Percentiles rank a stretch among this genome's conserved stretches.
Conservation (phyloP, 2,888 invertebrate species). For the Gymnoscelis rufifasciata region DNA sequence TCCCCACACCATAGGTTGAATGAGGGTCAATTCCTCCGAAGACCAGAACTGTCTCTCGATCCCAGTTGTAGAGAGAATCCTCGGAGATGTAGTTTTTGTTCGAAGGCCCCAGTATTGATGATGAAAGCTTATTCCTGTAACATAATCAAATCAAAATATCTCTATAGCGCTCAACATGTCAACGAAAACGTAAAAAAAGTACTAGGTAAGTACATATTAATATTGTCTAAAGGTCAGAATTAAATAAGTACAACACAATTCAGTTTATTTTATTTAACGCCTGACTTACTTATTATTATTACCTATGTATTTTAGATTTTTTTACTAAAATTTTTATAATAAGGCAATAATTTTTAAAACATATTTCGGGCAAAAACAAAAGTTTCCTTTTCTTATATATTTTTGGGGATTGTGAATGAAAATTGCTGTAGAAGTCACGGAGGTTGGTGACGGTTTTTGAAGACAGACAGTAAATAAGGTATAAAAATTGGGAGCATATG, state of each 20-base stretch:
- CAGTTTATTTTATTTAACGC: no score
- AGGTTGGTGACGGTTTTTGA: neutral
- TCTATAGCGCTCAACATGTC: no score
- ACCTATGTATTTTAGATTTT: no score
- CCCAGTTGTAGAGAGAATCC: constrained; percentile 77
- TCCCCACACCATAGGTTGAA: constrained; percentile 70
- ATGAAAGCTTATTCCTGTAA: constrained; percentile 64
- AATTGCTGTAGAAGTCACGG: constrained; percentile 1
- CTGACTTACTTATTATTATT: no score
- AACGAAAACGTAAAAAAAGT: no score
- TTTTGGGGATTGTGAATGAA: neutral
- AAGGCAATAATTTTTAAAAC: neutral
- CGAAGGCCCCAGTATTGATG: constrained; percentile 64
- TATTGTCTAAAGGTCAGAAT: no score
- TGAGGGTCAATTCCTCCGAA: constrained; percentile 86
- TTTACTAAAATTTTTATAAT: no score
- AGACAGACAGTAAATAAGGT: no score
- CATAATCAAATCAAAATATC: neutral
- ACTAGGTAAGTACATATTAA: no score
- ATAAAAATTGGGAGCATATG: no score
- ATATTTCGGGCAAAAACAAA: neutral
- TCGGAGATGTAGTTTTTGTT: constrained; percentile 71
- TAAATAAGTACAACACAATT: no score
- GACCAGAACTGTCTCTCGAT: constrained; percentile 81
- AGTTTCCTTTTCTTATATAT: neutral